These are phyloP conservation scores for Zaprionus lineosus DNA, from an alignment of 2,888 invertebrate species.

Conservation along the genomic window DNA sequence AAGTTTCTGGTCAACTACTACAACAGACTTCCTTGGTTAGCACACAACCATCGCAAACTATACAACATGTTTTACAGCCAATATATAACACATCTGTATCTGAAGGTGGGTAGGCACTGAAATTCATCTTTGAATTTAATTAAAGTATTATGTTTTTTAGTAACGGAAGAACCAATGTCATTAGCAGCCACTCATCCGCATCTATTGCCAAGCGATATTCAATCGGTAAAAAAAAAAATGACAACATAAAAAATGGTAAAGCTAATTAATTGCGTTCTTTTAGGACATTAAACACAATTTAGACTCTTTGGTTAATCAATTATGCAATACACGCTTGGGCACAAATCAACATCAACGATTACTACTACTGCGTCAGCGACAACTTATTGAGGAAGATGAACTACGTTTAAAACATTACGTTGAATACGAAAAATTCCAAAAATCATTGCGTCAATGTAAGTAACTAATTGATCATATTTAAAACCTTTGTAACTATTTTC, in stretches of 20 bases:
- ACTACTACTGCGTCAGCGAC: slow-evolving; percentile 81
- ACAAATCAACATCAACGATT: slow-evolving; percentile 82
- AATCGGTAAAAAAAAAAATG: slow-evolving; percentile 73
- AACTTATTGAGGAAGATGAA: slow-evolving; percentile 83
- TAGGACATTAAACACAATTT: slow-evolving; percentile 83
- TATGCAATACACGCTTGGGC: slow-evolving; percentile 81
- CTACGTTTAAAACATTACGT: slow-evolving; percentile 82
- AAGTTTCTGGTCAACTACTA: slow-evolving; percentile 57
- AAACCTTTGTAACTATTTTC: neutral
- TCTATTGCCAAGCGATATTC: slow-evolving; percentile 81
- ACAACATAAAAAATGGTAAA: too few relatives aligned
- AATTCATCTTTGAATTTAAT: neutral
- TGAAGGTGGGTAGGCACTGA: slow-evolving; percentile 51
- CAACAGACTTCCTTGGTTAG: slow-evolving; percentile 58
- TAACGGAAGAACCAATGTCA: slow-evolving; percentile 81
- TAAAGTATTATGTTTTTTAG: slow-evolving; percentile 17
- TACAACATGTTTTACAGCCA: slow-evolving; percentile 68
- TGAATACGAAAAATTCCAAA: slow-evolving; percentile 83
- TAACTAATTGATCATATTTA: neutral
- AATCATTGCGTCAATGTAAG: slow-evolving; percentile 80
- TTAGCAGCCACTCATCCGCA: slow-evolving; percentile 82
- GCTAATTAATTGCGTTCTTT: neutral
- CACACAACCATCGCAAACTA: slow-evolving; percentile 51
- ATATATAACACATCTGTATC: slow-evolving; percentile 58
- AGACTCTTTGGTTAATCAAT: slow-evolving; percentile 80